A percentile compares a stretch with the other conserved stretches of the same genome.
phyloP scores from a whole-genome alignment of 1,140 invertebrate genomes.

The Parapsyche elsis region DNA sequence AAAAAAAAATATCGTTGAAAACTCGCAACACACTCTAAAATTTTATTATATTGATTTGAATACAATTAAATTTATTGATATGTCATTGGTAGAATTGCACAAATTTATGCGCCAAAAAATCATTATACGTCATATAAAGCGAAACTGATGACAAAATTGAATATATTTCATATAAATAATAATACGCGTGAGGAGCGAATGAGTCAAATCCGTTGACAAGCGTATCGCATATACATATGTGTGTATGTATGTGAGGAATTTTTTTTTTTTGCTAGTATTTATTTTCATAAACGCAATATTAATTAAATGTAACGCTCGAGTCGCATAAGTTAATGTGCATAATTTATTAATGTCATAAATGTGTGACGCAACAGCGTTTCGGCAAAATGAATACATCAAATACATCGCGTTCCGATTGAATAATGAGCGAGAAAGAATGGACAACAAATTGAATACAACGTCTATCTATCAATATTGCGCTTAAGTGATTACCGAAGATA shows the following conservation, averaged over 20 bases:
- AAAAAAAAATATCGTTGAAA: no score
- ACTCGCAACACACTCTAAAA: no score
- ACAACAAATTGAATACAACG: slow-evolving; percentile 26
- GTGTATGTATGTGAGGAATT: no score
- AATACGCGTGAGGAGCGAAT: slow-evolving; percentile 3
- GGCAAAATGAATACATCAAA: slow-evolving; percentile 33
- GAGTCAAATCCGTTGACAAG: not conserved
- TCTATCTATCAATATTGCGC: slow-evolving; percentile 30
- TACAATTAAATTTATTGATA: slow-evolving; percentile 6
- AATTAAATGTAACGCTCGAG: slow-evolving; percentile 23
- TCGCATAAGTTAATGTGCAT: slow-evolving; percentile 6
- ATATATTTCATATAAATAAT: slow-evolving; percentile 28
- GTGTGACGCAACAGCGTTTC: slow-evolving; percentile 19
- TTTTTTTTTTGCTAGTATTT: not conserved
- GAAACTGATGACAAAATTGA: slow-evolving; percentile 26
- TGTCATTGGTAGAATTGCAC: slow-evolving; percentile 9
- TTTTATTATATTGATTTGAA: slow-evolving; percentile 1
- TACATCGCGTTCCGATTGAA: slow-evolving; percentile 13
- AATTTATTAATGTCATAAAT: slow-evolving; percentile 32
- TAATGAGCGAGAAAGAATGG: slow-evolving; percentile 24
- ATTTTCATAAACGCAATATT: slow-evolving; percentile 27
- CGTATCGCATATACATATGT: not conserved
- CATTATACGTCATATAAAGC: not conserved
- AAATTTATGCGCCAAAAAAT: slow-evolving; percentile 3
- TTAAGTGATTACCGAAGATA: slow-evolving; percentile 28